Evolutionary conservation across 2,888 invertebrate genomes (phyloP), one percentile per base, ranked within the genome.

Genomic region (Myopa testacea): DNA sequence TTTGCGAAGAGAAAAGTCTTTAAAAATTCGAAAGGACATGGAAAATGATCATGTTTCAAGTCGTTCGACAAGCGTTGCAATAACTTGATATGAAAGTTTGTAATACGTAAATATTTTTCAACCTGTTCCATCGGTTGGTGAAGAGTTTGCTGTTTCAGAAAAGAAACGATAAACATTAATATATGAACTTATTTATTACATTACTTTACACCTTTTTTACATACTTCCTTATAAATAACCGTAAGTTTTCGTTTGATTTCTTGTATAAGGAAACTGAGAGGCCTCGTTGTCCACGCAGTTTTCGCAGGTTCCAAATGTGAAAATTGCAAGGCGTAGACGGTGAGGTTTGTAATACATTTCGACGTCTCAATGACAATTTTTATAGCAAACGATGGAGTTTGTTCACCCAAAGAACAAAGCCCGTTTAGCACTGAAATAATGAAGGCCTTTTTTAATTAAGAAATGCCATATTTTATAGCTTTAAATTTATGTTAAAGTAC

Each of bases 1-100:
- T 79, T n/a, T 74, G 75, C 37, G 37, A 75, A 1, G 80, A 72
- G 4, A 81, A 74, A 12, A 75, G 78, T 26, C 70, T 73, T 71
- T 6, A 82, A 68, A 2, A 85, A 75, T 0, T 81, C 80, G 14
- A 81, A 77, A 38, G 79, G 75, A 72, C 81, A 77, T 10, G 68
- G 76, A 71, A 81, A 81, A 4, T 78, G 45, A 0, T 91, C 0
- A 89, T 90, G 82, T 83, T 67, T 62, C 10, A 81, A 80, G 34
- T 80, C 79, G 1, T 63, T 74, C 2, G 72, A 68, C 0, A 86
- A 78, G 5, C 82, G 82, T 14, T 81, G 78, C 7, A 87, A 62
- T 77, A 86, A 81, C 73, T 80, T 81, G 52, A 86, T 50, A 76
- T 85, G 85, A 8, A 81, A 82, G 45, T 82, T 82, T 0, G 83